phyloP scores from a whole-genome alignment of 2,797 vertebrate genomes.

The Limnodromus scolopaceus region DNA sequence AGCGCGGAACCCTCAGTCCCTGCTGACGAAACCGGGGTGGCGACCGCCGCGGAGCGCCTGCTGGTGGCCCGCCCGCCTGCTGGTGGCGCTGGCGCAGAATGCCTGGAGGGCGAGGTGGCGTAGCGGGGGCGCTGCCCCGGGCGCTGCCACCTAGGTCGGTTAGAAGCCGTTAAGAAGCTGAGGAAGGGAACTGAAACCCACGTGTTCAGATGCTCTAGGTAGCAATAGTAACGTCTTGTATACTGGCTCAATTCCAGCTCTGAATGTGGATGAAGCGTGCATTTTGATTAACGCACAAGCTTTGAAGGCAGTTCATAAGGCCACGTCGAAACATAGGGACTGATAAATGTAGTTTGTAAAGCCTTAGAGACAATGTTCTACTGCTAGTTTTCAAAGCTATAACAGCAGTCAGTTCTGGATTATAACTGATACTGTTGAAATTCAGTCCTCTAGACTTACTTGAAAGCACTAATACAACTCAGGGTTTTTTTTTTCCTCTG shows the following conservation, averaged over 20 bases:
- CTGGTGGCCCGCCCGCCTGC: fast-evolving
- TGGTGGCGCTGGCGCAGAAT: not conserved
- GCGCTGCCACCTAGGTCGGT: fast-evolving
- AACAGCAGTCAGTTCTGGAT: no score
- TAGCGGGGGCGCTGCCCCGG: no score
- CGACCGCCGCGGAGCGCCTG: no score
- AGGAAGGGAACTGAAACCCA: fast-evolving
- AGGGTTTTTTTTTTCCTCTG: no score
- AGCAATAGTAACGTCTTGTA: no score
- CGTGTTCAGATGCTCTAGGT: fast-evolving
- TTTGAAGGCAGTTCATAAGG: not conserved
- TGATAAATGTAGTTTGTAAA: not conserved
- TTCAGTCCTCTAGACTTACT: no score
- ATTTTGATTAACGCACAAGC: not conserved
- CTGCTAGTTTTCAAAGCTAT: not conserved
- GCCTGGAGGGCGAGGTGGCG: not conserved
- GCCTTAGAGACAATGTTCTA: fast-evolving
- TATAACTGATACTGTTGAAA: not conserved
- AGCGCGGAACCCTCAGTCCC: no score
- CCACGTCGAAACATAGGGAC: not conserved
- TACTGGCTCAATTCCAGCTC: fast-evolving
- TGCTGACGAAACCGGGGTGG: fast-evolving
- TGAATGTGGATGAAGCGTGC: not conserved
- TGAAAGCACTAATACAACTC: not conserved
- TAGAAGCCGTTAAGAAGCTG: fast-evolving